These are phyloP conservation scores for Ditula angustiorana DNA, from an alignment of 2,888 invertebrate genomes.

Conservation along the genomic window DNA sequence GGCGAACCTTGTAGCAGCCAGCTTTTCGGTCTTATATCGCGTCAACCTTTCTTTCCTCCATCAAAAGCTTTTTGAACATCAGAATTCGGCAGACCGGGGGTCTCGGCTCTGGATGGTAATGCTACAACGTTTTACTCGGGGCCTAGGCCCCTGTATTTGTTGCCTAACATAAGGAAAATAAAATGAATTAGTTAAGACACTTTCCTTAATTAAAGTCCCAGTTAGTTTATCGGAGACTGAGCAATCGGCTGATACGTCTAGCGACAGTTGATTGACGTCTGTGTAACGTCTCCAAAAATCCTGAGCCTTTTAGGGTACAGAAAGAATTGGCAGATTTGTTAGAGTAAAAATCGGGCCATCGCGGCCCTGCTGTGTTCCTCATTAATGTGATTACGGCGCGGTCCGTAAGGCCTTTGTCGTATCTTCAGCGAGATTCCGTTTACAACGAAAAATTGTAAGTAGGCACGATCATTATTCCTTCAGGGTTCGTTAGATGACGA, in stretches of 20 bases:
- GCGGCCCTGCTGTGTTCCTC: conserved; percentile 14
- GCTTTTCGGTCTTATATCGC: no score
- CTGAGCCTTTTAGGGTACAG: conserved; percentile 1
- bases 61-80: no score
- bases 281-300: conserved; percentile 5
- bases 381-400: conserved; percentile 35
- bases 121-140: no score
- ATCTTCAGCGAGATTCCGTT: conserved; percentile 1
- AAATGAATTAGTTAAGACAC: no score
- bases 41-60: no score
- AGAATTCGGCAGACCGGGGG: no score
- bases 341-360: neutral
- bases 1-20: no score
- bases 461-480: conserved; percentile 29
- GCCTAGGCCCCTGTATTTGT: no score
- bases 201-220: conserved; percentile 1
- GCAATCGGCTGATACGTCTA: neutral
- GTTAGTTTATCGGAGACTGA: neutral
- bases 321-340: conserved; percentile 3
- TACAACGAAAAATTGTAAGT: conserved; percentile 31
- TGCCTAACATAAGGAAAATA: no score
- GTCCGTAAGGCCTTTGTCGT: conserved; percentile 22
- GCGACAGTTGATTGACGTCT: conserved; percentile 3
- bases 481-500: conserved; percentile 27
- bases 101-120: no score